Conservation (phyloP, 2,888 invertebrate genomes). For the Onthophagus sagittarius region DNA sequence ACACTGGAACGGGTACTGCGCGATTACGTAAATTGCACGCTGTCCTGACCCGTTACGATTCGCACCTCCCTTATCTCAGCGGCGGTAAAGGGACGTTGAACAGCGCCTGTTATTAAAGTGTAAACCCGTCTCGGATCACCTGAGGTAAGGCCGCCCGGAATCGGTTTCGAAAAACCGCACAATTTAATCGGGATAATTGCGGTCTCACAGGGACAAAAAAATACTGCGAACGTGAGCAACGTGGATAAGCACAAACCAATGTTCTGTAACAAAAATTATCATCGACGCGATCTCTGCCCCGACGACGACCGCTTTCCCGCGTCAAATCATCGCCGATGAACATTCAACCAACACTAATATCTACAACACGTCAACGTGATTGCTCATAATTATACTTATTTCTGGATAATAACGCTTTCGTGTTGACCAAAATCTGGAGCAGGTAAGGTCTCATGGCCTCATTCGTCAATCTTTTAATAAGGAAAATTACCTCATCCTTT, state of each 20-base stretch:
- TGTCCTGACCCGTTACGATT: constrained; percentile 21
- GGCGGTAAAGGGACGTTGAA: background rate
- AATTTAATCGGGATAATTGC: background rate
- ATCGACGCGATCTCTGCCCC: background rate
- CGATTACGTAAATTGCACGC: constrained; percentile 18
- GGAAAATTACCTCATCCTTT: background rate
- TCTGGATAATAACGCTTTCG: background rate
- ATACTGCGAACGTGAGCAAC: background rate
- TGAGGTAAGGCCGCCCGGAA: background rate
- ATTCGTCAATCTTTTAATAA: background rate
- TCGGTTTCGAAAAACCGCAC: background rate
- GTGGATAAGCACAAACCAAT: background rate
- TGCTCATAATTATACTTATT: background rate
- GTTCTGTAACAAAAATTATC: background rate
- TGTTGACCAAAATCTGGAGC: background rate
- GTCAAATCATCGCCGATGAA: background rate
- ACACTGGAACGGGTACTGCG: constrained; percentile 8
- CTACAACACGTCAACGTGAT: background rate
- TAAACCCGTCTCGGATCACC: constrained; percentile 5
- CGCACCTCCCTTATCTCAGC: constrained; percentile 16
- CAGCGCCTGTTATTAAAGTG: constrained; percentile 4
- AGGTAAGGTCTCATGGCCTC: background rate
- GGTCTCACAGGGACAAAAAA: background rate
- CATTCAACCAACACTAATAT: background rate
- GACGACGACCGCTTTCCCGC: background rate